Conservation (phyloP, 2,797 vertebrate species). For the Cottoperca gobio region DNA sequence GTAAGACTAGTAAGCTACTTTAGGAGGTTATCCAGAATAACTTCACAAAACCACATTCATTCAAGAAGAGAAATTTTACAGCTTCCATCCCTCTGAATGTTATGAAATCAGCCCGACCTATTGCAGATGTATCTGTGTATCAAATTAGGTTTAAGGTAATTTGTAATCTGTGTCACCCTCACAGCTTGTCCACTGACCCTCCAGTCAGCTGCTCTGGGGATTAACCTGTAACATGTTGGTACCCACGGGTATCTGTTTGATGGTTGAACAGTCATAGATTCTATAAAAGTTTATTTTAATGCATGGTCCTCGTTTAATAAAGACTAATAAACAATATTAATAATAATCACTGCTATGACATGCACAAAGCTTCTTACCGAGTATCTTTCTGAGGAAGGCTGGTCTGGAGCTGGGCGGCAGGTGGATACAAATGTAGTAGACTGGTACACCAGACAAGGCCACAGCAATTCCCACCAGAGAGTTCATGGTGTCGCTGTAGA, state of each 20-base stretch:
- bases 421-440: constrained; percentile 86
- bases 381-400: constrained; percentile 70
- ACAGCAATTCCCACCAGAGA: constrained; percentile 87
- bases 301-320: too few species aligned
- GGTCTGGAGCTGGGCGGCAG: constrained; percentile 84
- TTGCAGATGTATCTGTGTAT: background rate
- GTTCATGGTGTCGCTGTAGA: constrained; percentile 89
- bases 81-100: background rate
- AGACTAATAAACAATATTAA: too few species aligned
- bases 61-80: background rate
- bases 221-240: background rate
- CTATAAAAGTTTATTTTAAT: too few species aligned
- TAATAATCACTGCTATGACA: too few species aligned
- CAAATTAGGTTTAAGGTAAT: background rate
- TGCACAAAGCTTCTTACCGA: constrained; percentile 76
- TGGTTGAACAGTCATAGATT: background rate
- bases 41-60: constrained; percentile 1
- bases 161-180: background rate
- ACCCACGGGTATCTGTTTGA: background rate
- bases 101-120: background rate
- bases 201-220: too few species aligned
- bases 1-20: constrained; percentile 43
- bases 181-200: background rate
- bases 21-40: constrained; percentile 14
- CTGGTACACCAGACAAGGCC: constrained; percentile 84